A percentile compares a stretch with the other conserved stretches of the same genome.
phyloP scores from a whole-genome alignment of 2,888 invertebrate species.

The Athrips mouffetella region DNA sequence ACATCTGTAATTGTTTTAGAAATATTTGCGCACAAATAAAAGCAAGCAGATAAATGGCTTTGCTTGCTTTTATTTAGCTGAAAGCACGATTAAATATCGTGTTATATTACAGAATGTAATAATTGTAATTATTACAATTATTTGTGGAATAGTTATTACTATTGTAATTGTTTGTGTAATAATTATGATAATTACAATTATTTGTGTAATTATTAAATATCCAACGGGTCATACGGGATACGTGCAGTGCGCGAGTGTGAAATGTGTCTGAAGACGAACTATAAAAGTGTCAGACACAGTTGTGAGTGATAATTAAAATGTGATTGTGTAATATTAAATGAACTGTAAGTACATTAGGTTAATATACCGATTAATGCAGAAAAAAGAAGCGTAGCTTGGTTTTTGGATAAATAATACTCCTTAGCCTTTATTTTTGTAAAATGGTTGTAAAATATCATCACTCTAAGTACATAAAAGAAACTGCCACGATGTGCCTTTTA shows the following conservation, averaged over 20 bases:
- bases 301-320: constrained; percentile 76
- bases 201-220: constrained; percentile 29
- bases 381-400: constrained; percentile 38
- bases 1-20: constrained; percentile 12
- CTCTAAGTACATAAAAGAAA: constrained; percentile 59
- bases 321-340: constrained; percentile 72
- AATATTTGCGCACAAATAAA: constrained; percentile 37
- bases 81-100: constrained; percentile 16
- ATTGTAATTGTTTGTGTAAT: constrained; percentile 1
- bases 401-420: constrained; percentile 56
- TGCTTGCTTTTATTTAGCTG: constrained; percentile 51
- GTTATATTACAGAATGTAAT: no score
- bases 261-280: constrained; percentile 62
- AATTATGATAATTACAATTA: no score
- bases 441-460: constrained; percentile 60
- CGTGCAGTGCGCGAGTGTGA: constrained; percentile 48
- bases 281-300: constrained; percentile 57
- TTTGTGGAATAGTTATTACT: constrained; percentile 12
- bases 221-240: constrained; percentile 51
- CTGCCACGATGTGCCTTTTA: constrained; percentile 78
- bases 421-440: constrained; percentile 50
- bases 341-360: constrained; percentile 68
- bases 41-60: constrained; percentile 47
- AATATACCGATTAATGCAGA: constrained; percentile 26
- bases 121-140: no score